Conservation (phyloP, 2,113 vertebrate species). For the Gymnarchus niloticus region DNA sequence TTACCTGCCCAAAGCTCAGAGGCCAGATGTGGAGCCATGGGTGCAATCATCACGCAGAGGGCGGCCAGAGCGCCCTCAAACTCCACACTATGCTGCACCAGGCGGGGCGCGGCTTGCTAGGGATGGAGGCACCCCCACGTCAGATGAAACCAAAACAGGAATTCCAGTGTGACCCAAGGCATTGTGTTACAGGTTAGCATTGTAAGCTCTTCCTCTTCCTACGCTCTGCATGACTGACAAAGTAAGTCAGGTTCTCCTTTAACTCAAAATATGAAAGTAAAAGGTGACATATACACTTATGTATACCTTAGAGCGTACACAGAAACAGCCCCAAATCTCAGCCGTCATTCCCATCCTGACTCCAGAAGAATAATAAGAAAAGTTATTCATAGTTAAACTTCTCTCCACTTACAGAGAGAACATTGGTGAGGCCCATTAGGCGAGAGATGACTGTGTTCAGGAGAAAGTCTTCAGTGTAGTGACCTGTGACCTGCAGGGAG, state of each 20-base stretch:
- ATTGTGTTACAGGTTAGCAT: background rate
- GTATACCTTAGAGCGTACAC: background rate
- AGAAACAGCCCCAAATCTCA: background rate
- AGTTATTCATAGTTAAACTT: background rate
- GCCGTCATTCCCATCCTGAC: background rate
- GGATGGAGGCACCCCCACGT: constrained; percentile 10
- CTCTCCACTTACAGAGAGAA: constrained; percentile 69
- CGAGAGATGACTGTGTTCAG: constrained; percentile 86
- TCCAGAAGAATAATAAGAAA: background rate
- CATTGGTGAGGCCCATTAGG: constrained; percentile 82
- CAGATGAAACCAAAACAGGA: background rate
- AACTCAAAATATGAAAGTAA: background rate
- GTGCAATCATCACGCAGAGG: constrained; percentile 79
- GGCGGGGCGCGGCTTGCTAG: constrained; percentile 67
- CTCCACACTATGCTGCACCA: constrained; percentile 78
- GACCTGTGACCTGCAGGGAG: constrained; percentile 70
- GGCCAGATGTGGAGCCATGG: constrained; percentile 84
- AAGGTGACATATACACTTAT: background rate
- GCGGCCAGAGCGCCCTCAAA: constrained; percentile 83
- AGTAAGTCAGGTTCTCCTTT: background rate
- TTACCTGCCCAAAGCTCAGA: constrained; percentile 97
- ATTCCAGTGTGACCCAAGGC: constrained; percentile 1
- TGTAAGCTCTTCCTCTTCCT: background rate
- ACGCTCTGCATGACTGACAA: background rate
- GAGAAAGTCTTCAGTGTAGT: constrained; percentile 82